Evolutionary conservation across 2,113 vertebrate genomes (phyloP), one percentile per base, ranked within the genome.

Genomic region (Heptranchias perlo): DNA sequence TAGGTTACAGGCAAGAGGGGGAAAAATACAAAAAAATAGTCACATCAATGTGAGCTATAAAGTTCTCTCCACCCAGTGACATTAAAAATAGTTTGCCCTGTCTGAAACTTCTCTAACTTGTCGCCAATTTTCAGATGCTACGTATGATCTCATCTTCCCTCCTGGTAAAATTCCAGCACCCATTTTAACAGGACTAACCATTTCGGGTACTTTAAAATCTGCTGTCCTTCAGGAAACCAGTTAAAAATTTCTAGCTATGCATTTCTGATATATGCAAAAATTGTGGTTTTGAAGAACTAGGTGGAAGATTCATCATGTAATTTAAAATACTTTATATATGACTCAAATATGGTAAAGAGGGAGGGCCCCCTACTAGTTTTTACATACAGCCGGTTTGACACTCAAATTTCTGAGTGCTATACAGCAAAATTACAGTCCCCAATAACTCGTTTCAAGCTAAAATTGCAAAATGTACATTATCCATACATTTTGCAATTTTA

Each of bases 141-240:
- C 96, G 96, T 98, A 98, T 98, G 98, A 98, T 98, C 98, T 98
- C 98, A 98, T 98, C 97, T 98, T 97, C 97, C 97, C 97, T 98
- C 97, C 97, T 98, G 98, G 98, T 97, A 97, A 97, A 98, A 98
- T 98, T 98, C 98, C 98, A 98, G 97, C 97, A 97, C 97, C 98
- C 97, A 98, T 98, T 98, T 98, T 98, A 67, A 67, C 64, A 49
- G 65, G 8, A 31, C 21, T 49, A 69, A 35, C 25, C 31, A 49
- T 65, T 69, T 28, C 47, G 49, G 65, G 47, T 18, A 35, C 7
- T 69, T 35, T 98, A 98, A 98, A 98, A 69, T 69, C 61, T 94
- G 92, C 92, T 94, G 92, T 93, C 47, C 94, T 95, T 95, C 94
- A 69, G 64, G 31, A 95, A 95, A 73, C 94, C 65, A 69, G 44